Percentiles rank a stretch among this genome's conserved stretches.
These are phyloP conservation scores for Sitta europaea DNA, from an alignment of 2,113 vertebrate genomes.

Conservation along the genomic window DNA sequence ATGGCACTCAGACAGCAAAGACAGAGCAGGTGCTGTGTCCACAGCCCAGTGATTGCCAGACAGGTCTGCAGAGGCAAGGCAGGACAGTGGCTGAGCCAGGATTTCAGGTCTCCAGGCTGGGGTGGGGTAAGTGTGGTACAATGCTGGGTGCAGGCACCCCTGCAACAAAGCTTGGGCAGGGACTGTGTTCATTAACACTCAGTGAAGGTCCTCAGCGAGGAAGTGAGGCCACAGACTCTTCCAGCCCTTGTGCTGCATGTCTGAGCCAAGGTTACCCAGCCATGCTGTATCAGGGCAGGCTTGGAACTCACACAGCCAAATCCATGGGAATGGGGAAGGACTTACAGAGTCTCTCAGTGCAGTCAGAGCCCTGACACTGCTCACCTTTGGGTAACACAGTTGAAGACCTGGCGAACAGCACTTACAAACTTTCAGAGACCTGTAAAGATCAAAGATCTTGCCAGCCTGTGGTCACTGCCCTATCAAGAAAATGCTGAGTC, in stretches of 20 bases:
- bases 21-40: not conserved
- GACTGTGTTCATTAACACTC: not conserved
- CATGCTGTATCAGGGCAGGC: not conserved
- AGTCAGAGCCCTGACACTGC: not conserved
- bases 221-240: no score
- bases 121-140: not conserved
- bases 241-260: not conserved
- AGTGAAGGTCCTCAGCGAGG: not conserved
- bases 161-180: not conserved
- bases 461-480: not conserved
- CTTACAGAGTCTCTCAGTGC: not conserved
- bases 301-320: not conserved
- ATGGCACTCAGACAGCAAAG: not conserved
- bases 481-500: not conserved
- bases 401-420: not conserved
- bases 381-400: not conserved
- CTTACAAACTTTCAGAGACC: not conserved
- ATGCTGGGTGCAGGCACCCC: accelerated
- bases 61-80: not conserved
- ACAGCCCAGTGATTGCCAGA: not conserved
- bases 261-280: not conserved
- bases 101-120: not conserved
- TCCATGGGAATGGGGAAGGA: not conserved
- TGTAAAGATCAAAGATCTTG: not conserved
- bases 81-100: not conserved